phyloP scores from a whole-genome alignment of 1,140 invertebrate genomes.

The Tetraneura akinire region DNA sequence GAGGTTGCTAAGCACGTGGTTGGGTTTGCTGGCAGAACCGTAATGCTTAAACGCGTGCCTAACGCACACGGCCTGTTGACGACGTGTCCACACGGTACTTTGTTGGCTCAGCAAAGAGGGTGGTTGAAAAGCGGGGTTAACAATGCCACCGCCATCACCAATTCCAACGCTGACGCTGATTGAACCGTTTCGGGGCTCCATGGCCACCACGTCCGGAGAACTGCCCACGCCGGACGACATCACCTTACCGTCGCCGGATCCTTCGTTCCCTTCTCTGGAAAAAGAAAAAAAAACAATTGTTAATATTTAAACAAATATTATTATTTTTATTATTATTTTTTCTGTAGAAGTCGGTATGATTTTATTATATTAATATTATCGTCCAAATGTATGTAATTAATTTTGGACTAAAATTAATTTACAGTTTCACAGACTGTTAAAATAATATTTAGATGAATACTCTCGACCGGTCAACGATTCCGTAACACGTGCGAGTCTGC shows the following conservation, averaged over 20 bases:
- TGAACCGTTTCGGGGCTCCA: conserved; percentile 48
- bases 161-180: background rate
- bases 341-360: background rate
- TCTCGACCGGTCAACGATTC: no score
- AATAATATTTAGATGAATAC: no score
- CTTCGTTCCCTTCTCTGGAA: conserved; percentile 34
- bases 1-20: conserved; percentile 61
- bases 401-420: background rate
- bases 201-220: conserved; percentile 51
- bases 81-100: conserved; percentile 57
- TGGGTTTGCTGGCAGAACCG: conserved; percentile 58
- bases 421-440: background rate
- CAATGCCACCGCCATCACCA: conserved; percentile 39
- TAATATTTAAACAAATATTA: no score
- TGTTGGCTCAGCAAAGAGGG: conserved; percentile 55
- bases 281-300: background rate
- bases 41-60: conserved; percentile 61
- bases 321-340: no score
- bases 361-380: background rate
- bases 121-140: conserved; percentile 53
- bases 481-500: no score
- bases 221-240: conserved; percentile 36
- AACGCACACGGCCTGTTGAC: conserved; percentile 59
- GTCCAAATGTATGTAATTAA: background rate
- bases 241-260: conserved; percentile 13